Evolutionary conservation across 2,797 vertebrate genomes (phyloP).

Genomic region (Parambassis ranga): DNA sequence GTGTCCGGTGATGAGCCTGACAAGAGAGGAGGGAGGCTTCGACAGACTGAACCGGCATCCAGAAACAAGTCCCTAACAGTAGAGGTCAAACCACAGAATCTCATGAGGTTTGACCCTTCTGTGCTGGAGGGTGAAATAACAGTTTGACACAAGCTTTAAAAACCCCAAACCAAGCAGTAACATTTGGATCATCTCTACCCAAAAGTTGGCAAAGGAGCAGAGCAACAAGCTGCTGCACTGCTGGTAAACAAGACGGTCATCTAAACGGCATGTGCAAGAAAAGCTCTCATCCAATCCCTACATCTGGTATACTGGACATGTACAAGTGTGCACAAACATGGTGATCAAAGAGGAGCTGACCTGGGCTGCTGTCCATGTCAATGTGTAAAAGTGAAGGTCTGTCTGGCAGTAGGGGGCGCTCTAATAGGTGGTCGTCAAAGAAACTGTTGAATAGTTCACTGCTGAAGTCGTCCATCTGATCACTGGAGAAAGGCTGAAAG

Average conservation of each 20-base stretch:
- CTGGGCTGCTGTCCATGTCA: slow-evolving; percentile 88
- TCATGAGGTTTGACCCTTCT: slow-evolving; percentile 12
- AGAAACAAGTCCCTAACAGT: background rate
- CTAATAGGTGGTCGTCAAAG: slow-evolving; percentile 94
- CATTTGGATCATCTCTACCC: slow-evolving; percentile 18
- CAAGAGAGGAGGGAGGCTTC: background rate
- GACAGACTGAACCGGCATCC: background rate
- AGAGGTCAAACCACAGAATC: no score
- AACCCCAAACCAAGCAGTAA: slow-evolving; percentile 14
- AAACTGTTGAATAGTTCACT: slow-evolving; percentile 98
- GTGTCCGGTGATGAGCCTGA: slow-evolving; percentile 6
- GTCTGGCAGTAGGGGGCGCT: slow-evolving; percentile 85
- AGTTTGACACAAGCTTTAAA: slow-evolving; percentile 15
- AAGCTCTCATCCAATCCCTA: no score
- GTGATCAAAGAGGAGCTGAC: slow-evolving; percentile 43
- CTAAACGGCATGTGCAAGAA: background rate
- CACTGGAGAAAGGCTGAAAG: slow-evolving; percentile 88
- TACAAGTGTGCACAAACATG: no score
- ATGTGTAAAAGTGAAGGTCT: slow-evolving; percentile 91
- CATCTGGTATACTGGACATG: no score
- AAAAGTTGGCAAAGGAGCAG: slow-evolving; percentile 6
- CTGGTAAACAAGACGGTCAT: background rate
- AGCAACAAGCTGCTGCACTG: slow-evolving; percentile 16
- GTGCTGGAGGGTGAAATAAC: background rate
- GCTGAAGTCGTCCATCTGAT: slow-evolving; percentile 99